Evolutionary conservation across 2,888 invertebrate genomes (phyloP).

Genomic region (Pristionchus maxplancki): DNA sequence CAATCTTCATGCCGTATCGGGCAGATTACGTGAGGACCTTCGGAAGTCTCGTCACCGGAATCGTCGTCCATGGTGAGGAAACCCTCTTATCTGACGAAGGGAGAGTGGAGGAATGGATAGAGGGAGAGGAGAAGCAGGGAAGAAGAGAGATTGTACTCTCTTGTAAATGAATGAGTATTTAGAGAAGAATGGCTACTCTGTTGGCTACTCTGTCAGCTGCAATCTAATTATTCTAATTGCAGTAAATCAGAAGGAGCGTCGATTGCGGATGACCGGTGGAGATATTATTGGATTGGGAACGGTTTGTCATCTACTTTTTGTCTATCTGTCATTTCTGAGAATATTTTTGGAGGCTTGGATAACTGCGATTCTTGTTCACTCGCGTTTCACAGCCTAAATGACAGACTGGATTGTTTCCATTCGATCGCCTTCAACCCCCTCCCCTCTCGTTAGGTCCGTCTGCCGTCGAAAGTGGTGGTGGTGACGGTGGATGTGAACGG

Average conservation of each 20-base stretch:
- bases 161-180: too few relatives aligned
- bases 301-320: background rate
- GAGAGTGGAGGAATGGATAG: background rate
- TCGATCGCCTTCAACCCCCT: too few relatives aligned
- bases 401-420: too few relatives aligned
- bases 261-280: constrained; percentile 17
- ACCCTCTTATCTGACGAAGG: too few relatives aligned
- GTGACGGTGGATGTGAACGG: constrained; percentile 56
- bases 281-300: constrained; percentile 32
- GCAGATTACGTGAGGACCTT: constrained; percentile 21
- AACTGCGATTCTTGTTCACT: background rate
- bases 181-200: too few relatives aligned
- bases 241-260: constrained; percentile 48
- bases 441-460: background rate
- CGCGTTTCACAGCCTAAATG: background rate
- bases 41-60: constrained; percentile 34
- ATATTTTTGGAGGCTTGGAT: background rate
- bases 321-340: background rate
- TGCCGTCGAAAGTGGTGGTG: constrained; percentile 49
- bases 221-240: background rate
- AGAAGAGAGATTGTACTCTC: too few relatives aligned
- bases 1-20: constrained; percentile 50
- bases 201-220: too few relatives aligned
- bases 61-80: constrained; percentile 42
- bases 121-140: background rate